Conservation (phyloP, 2,113 vertebrate species). For the Xiphophorus maculatus region DNA sequence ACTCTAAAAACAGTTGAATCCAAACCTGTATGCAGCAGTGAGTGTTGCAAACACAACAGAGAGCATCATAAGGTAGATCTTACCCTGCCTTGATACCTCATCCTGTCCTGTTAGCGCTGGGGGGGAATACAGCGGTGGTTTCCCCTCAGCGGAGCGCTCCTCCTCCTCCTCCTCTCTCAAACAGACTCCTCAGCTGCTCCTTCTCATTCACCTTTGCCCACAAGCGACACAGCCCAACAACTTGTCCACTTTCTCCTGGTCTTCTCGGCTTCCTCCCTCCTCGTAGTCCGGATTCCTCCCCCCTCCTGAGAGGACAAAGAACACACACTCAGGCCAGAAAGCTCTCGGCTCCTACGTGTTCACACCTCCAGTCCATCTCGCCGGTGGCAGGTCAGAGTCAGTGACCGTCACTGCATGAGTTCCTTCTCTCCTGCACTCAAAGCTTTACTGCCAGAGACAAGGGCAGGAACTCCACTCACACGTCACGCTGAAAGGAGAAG, state of each 20-base stretch:
- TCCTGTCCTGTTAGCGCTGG: constrained; percentile 60
- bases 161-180: constrained; percentile 66
- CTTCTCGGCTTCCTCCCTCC: constrained; percentile 11
- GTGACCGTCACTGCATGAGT: constrained; percentile 46
- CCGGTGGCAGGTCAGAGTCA: constrained; percentile 47
- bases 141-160: constrained; percentile 27
- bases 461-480: constrained; percentile 71
- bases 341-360: constrained; percentile 58
- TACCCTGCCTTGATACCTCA: constrained; percentile 79
- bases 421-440: constrained; percentile 39
- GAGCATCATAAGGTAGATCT: constrained; percentile 51
- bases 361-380: constrained; percentile 57
- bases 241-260: constrained; percentile 26
- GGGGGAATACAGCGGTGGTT: constrained; percentile 39
- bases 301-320: not conserved
- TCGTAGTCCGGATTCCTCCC: not conserved
- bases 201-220: constrained; percentile 57
- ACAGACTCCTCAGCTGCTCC: constrained; percentile 34
- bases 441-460: constrained; percentile 49
- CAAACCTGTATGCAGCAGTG: not conserved
- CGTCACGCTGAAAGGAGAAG: constrained; percentile 64
- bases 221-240: constrained; percentile 25
- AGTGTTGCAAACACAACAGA: constrained; percentile 28
- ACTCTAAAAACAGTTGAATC: constrained; percentile 7
- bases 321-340: constrained; percentile 32